A percentile compares a stretch with the other conserved stretches of the same genome.
These are phyloP conservation scores for Geotrypetes seraphini DNA, from an alignment of 2,797 vertebrate species.

Conservation along the genomic window DNA sequence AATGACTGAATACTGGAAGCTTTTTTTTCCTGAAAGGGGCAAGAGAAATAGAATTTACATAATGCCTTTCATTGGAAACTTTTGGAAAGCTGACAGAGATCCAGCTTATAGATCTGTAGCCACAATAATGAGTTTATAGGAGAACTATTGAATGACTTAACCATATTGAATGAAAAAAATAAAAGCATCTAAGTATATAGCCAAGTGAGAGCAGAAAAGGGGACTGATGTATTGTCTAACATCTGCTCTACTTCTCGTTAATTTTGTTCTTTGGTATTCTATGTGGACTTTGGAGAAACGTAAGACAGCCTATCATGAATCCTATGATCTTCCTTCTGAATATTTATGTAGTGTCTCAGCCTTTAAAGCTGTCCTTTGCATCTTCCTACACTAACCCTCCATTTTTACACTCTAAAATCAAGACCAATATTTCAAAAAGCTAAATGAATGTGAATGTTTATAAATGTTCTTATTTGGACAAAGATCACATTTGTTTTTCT, in stretches of 20 bases:
- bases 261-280: conserved; percentile 73
- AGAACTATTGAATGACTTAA: conserved; percentile 78
- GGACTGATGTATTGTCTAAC: conserved; percentile 70
- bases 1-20: conserved; percentile 63
- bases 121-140: conserved; percentile 77
- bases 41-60: conserved; percentile 85
- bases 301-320: conserved; percentile 68
- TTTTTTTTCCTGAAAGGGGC: conserved; percentile 54
- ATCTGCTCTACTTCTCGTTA: conserved; percentile 77
- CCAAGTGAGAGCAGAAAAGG: conserved; percentile 75
- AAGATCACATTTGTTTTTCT: conserved; percentile 64
- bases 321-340: conserved; percentile 76
- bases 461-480: conserved; percentile 61
- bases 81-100: conserved; percentile 87
- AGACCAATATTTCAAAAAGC: conserved; percentile 67
- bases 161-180: conserved; percentile 73
- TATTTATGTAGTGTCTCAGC: conserved; percentile 72
- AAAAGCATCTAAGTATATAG: conserved; percentile 68
- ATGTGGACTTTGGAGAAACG: conserved; percentile 70
- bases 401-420: conserved; percentile 67
- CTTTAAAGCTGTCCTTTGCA: conserved; percentile 68
- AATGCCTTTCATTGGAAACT: conserved; percentile 95
- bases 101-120: conserved; percentile 74
- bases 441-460: conserved; percentile 74
- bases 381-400: conserved; percentile 53